These are phyloP conservation scores for Choloepus hoffmanni DNA, from an alignment of 2,113 vertebrate species.

Conservation along the genomic window DNA sequence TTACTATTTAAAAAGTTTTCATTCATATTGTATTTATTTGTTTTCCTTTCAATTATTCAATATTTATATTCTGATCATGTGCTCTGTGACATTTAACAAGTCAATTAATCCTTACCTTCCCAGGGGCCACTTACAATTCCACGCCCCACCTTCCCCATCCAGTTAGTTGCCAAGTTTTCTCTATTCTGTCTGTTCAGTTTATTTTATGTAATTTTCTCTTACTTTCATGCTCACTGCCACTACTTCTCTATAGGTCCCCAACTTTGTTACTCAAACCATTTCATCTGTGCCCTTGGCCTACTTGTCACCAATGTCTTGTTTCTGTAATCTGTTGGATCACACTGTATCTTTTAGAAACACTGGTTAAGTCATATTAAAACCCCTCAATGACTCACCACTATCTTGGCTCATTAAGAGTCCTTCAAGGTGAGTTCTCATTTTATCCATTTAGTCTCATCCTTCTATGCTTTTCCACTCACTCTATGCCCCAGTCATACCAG, in stretches of 20 bases:
- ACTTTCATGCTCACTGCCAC: background rate
- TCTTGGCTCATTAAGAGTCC: background rate
- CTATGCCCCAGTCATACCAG: background rate
- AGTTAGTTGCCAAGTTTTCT: background rate
- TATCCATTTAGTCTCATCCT: background rate
- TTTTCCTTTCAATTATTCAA: background rate
- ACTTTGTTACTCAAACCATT: background rate
- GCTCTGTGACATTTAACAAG: background rate
- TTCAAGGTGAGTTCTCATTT: background rate
- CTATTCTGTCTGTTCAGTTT: background rate
- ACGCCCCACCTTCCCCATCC: background rate
- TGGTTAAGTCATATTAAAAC: background rate
- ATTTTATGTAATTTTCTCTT: background rate
- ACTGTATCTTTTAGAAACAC: constrained; percentile 21
- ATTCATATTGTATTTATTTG: background rate
- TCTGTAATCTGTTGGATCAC: background rate
- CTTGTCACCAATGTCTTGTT: background rate
- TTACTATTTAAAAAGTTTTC: background rate
- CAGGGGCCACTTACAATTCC: background rate
- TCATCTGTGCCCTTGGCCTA: background rate
- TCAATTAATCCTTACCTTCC: background rate
- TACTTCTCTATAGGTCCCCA: background rate
- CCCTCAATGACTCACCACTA: background rate
- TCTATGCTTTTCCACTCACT: background rate
- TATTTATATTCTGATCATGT: background rate